phyloP scores from a whole-genome alignment of 2,888 invertebrate genomes.

The Uloborus plumipes region DNA sequence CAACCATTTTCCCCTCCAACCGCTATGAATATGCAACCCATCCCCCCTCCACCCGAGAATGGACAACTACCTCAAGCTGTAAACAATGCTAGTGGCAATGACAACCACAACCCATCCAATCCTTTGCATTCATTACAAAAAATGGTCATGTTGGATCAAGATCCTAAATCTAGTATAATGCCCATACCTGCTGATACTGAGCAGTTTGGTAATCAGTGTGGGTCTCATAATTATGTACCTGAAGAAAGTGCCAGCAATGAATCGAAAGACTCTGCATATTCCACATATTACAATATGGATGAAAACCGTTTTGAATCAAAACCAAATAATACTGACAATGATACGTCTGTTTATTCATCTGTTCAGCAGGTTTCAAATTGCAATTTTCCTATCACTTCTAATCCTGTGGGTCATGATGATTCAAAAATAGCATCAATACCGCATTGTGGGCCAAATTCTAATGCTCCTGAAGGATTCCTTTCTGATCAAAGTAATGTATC shows the following conservation, averaged over 20 bases:
- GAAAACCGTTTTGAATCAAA: conserved; percentile 65
- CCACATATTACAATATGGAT: conserved; percentile 66
- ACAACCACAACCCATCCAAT: conserved; percentile 52
- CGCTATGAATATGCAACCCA: conserved; percentile 33
- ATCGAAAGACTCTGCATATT: conserved; percentile 61
- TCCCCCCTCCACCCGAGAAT: conserved; percentile 47
- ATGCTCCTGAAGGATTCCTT: conserved; percentile 25
- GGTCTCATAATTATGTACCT: conserved; percentile 39
- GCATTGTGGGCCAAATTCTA: conserved; percentile 9
- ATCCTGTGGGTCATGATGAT: conserved; percentile 33
- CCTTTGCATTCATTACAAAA: conserved; percentile 68
- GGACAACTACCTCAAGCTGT: conserved; percentile 38
- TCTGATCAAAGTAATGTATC: conserved; percentile 28
- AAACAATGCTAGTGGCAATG: conserved; percentile 13
- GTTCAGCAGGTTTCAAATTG: conserved; percentile 46
- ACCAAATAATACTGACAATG: conserved; percentile 40
- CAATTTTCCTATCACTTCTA: conserved; percentile 45
- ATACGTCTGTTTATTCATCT: conserved; percentile 35
- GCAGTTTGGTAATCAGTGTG: conserved; percentile 39
- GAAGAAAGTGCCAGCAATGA: conserved; percentile 48
- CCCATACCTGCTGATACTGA: conserved; percentile 41
- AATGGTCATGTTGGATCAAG: conserved; percentile 67
- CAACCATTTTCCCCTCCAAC: conserved; percentile 63
- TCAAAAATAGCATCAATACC: conserved; percentile 1
- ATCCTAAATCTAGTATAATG: conserved; percentile 32